Base-by-base conservation (phyloP, 2,888 invertebrate species). In the Xylota sylvarum region DNA sequence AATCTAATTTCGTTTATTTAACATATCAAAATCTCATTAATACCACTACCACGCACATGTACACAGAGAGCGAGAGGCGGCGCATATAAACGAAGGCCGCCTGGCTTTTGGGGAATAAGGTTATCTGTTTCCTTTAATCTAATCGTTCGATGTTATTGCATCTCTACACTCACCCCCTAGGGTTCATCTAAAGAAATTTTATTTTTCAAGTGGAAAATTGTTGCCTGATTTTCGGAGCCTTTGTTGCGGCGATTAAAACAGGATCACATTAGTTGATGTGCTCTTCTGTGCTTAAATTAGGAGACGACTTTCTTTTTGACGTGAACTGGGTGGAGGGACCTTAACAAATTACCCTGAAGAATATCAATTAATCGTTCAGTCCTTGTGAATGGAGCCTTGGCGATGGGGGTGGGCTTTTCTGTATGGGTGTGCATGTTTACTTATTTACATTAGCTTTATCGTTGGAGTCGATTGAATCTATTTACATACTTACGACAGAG, bases 1-100 rank as follows among this genome's bases (percentile, higher is more conserved):
- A 85, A 85, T 85, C 85, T 85, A 76, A 77, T 81, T 85, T 80
- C 70, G 67, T 85, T 85, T 85, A 81, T 85, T 85, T 81, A 85
- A 77, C 80, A 85, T 85, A 85, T 85, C 81, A 85, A 77, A 81
- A 81, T 60, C 76, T 81, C 76, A 81, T 81, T 80, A 81, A 77
- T 67, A 76, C 64, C 9, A 58, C 55, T 23, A 7, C 9, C 81
- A 74, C 58, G 46, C 65, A 46, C 32, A 60, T 58, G 52, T 35
- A 40, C 56, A 43, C 43, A 10, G 43, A 64, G 35, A 35, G 7
- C 35, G 17, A 23, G 12, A 4, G 9, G 14, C 35, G 14, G 35
- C 30, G 10, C 30, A n/a, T 30, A 62, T 23, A 37, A 5, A n/a
- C 50, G 48, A 50, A 12, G 72, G 9, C 32, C 46, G 40, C 32